Percentiles rank a stretch among this genome's conserved stretches.
Conservation (phyloP, 2,797 vertebrate genomes). For the Sebastes umbrosus region DNA sequence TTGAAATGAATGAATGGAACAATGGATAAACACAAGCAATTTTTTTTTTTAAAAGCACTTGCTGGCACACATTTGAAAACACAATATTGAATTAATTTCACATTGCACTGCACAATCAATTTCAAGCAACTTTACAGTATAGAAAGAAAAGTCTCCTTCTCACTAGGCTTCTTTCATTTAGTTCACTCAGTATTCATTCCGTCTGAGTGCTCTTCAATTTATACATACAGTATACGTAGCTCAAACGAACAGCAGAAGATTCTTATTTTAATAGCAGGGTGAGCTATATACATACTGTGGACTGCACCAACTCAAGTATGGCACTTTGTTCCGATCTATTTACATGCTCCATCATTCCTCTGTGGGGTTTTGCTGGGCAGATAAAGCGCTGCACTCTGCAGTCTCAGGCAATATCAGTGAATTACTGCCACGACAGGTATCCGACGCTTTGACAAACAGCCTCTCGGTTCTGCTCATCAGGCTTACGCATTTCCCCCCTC, state of each 20-base stretch:
- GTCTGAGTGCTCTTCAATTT: conserved; percentile 32
- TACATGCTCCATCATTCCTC: conserved; percentile 49
- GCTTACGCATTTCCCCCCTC: conserved; percentile 5
- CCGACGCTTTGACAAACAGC: conserved; percentile 32
- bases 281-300: conserved; percentile 37
- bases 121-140: conserved; percentile 60
- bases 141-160: conserved; percentile 20
- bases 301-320: conserved; percentile 35
- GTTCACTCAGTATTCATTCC: conserved; percentile 10
- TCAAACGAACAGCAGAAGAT: conserved; percentile 15
- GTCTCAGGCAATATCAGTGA: conserved; percentile 38
- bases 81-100: conserved; percentile 63
- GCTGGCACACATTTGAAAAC: conserved; percentile 44
- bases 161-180: conserved; percentile 11
- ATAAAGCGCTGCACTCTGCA: conserved; percentile 53
- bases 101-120: conserved; percentile 59
- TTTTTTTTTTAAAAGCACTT: conserved; percentile 23
- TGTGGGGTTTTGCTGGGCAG: conserved; percentile 27
- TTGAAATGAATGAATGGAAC: conserved; percentile 44
- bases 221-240: background rate
- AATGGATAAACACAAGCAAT: conserved; percentile 34
- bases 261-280: conserved; percentile 47
- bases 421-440: conserved; percentile 35
- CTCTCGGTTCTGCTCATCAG: conserved; percentile 15
- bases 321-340: conserved; percentile 55